Evolutionary conservation across 2,888 invertebrate genomes (phyloP), one percentile per base, ranked within the genome.

Genomic region (Rugalucina vietnamica): DNA sequence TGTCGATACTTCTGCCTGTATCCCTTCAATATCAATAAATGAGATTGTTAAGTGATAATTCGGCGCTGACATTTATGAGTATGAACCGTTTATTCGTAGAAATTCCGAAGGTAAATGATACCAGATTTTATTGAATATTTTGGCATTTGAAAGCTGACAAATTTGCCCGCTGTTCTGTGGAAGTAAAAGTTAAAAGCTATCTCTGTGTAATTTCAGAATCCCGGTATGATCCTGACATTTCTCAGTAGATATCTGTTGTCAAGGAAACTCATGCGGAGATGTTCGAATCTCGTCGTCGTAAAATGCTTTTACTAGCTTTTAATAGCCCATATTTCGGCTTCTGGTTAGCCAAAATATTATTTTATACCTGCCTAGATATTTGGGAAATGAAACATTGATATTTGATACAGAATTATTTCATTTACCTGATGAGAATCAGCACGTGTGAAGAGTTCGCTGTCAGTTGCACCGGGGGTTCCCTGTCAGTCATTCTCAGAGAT

Each of bases 121-220:
- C 65, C 54, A 70, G 81, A 73, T 81, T 85, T 73, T 85, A 72
- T 76, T 79, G 79, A 76, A 70, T 72, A 34, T 85, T 87, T 79
- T 87, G 87, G 83, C 87, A 87, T 82, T 70, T 80, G 85, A 87
- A 78, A 83, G 85, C 83, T 87, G 87, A 87, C 87, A 87, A 87
- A 87, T 87, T 87, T 87, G 72, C 87, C 87, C 81, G 87, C 87
- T 87, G 87, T 43, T 85, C 81, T 54, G 65, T n/a, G 34, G 81
- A 79, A 78, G 69, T 27, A 36, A 37, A 70, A 70, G 36, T 70
- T 36, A 36, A n/a, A 39, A 39, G 49, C 74, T 65, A 82, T 81
- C 72, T 34, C 87, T 87, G 87, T 79, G 69, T 80, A 82, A 72
- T 80, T 78, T 87, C 87, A 87, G 82, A 77, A 50, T 27, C 34